A percentile compares a stretch with the other conserved stretches of the same genome.
These are phyloP conservation scores for Mus musculus DNA, from an alignment of 2,113 vertebrate species.

Conservation along the genomic window GRCm39 chr9:49098001-49098500, in stretches of 20 bases:
- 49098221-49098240: not conserved
- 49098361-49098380: not conserved
- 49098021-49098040: not conserved
- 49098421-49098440: not conserved
- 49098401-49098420: conserved; percentile 14
- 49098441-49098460: not conserved
- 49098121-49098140: not conserved
- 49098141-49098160: not conserved
- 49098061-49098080: not conserved
- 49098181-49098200: not conserved
- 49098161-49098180: not conserved
- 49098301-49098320: not conserved
- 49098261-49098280: not conserved
- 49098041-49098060: not conserved
- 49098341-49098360: too few species aligned
- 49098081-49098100: not conserved
- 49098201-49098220: not conserved
- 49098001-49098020: not conserved
- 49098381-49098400: not conserved
- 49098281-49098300: not conserved
- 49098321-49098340: too few species aligned
- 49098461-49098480: not conserved
- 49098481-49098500: conserved; percentile 2
- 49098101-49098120: not conserved
- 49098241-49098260: not conserved